Base-by-base conservation (phyloP, 1,140 invertebrate species). In the Dendroctonus valens region DNA sequence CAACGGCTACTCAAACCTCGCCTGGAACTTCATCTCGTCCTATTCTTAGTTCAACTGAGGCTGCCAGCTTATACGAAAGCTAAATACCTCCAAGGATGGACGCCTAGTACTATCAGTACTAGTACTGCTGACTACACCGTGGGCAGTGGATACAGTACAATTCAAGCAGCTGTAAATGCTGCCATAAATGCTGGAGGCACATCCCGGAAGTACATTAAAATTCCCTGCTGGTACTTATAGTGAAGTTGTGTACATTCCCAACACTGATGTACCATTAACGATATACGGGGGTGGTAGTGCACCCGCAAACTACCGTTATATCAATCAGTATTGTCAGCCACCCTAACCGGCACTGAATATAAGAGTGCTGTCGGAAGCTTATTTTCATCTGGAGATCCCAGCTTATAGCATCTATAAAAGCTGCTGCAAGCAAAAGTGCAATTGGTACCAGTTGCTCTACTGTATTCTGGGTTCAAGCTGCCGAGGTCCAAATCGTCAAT, bases 151-250 rank as follows among this genome's bases (percentile, higher is more conserved):
- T 63, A 63, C 41, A 54, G 51, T 38, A 63, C 60, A 5, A 63
- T 63, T 37, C 60, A 63, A 54, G 60, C 39, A 9, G 60, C 60
- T n/a, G 60, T 63, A 9, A 63, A 63, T 54, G 60, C 60, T 38
- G 60, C 60, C 38, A 63, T 62, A 2, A 62, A 62, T 41, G 51
- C 39, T 15, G 60, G 60, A 41, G 60, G 60, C 11, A 63, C 50
- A 11, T 53, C 50, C 6, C 53, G 60, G 37, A 63, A 63, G 37
- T 54, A 63, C 14, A 63, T 63, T 2, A 63, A 63, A 54, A 54
- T 63, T n/a, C 14, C 44, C 7, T 11, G 52, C 50, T 44, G 60
- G 60, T 26, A 63, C 60, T n/a, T 63, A 63, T 15, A 42, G 54
- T 46, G 40, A 63, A 38, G 60, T 54, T 37, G 60, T 63, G 37